phyloP scores from a whole-genome alignment of 2,888 invertebrate species.

The Balanococcus diminutus region DNA sequence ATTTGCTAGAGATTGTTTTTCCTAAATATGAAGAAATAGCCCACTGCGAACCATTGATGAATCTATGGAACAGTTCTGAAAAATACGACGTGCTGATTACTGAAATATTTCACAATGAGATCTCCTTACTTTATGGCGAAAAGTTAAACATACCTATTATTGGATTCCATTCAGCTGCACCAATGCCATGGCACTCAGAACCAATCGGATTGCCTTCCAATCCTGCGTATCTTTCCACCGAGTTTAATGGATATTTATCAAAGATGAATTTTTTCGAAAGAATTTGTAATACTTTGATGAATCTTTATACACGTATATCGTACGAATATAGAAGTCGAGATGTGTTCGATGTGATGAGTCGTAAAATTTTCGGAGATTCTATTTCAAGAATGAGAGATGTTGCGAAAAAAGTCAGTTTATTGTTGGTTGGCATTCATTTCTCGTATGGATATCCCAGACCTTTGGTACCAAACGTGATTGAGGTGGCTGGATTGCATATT shows the following conservation, averaged over 20 bases:
- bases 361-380: background rate
- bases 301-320: background rate
- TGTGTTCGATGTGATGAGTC: background rate
- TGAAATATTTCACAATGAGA: slow-evolving; percentile 74
- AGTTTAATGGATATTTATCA: background rate
- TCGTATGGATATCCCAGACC: slow-evolving; percentile 51
- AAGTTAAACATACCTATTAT: slow-evolving; percentile 62
- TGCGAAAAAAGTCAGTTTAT: slow-evolving; percentile 46
- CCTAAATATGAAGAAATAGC: background rate
- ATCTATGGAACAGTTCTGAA: background rate
- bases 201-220: slow-evolving; percentile 36
- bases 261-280: background rate
- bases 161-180: slow-evolving; percentile 66
- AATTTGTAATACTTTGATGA: background rate
- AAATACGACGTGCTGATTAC: slow-evolving; percentile 69
- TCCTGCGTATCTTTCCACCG: slow-evolving; percentile 42
- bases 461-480: slow-evolving; percentile 51
- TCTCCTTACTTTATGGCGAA: slow-evolving; percentile 71
- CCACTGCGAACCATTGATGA: background rate
- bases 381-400: slow-evolving; percentile 32
- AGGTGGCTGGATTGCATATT: slow-evolving; percentile 56
- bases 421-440: slow-evolving; percentile 55
- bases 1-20: background rate
- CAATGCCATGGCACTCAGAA: slow-evolving; percentile 68
- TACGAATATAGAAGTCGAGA: background rate